Evolutionary conservation across 2,888 invertebrate species (phyloP).

Genomic region (Zygothrica quintamaculata): DNA sequence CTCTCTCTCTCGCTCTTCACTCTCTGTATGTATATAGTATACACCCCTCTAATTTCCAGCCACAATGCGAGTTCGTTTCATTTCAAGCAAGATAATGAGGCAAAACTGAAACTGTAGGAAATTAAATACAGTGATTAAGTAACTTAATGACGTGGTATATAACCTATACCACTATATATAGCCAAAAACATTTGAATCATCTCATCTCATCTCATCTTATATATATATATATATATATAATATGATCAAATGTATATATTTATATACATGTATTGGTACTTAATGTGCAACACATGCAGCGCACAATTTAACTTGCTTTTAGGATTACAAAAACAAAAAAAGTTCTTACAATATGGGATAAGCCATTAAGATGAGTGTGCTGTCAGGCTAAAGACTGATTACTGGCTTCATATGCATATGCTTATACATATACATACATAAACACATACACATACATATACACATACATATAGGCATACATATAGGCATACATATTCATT

Average conservation of each 20-base stretch:
- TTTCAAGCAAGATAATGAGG: constrained; percentile 66
- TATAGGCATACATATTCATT: not conserved
- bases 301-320: constrained; percentile 23
- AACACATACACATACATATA: not conserved
- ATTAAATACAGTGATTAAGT: constrained; percentile 79
- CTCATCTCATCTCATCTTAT: constrained; percentile 10
- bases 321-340: not conserved
- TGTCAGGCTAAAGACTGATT: constrained; percentile 35
- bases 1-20: constrained; percentile 3
- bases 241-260: constrained; percentile 4
- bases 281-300: constrained; percentile 30
- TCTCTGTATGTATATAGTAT: not conserved
- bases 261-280: too few relatives aligned
- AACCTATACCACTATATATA: constrained; percentile 35
- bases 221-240: not conserved
- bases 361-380: constrained; percentile 41
- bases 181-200: constrained; percentile 1
- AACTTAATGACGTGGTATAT: constrained; percentile 78
- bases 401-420: constrained; percentile 14
- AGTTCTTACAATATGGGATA: constrained; percentile 35
- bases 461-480: too few relatives aligned
- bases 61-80: constrained; percentile 17
- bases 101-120: constrained; percentile 60
- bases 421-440: not conserved
- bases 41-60: not conserved